Evolutionary conservation across 2,113 vertebrate species (phyloP), one percentile per base, ranked within the genome.

Genomic region (Eptesicus fuscus): DNA sequence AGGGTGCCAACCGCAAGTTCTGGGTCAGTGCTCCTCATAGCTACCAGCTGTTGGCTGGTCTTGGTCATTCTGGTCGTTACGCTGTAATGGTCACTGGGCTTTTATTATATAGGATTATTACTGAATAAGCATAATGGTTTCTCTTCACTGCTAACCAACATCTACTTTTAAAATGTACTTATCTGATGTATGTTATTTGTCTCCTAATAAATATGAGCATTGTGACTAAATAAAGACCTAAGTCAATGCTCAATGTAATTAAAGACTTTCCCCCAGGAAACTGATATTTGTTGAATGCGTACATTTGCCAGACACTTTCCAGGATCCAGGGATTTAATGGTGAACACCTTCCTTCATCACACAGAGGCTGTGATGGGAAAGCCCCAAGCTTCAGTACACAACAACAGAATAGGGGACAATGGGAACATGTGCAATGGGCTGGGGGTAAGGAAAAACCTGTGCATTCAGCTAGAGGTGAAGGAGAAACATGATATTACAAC

Each of bases 161-260:
- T 32, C n/a, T 83, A 63, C 22, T 86, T 82, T 71, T n/a, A 90
- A 92, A 83, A 17, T 51, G 40, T 84, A 84, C 42, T 94, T 93
- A 18, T 63, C 32, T 3, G 14, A 37, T 40, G 17, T 56, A 25
- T 53, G 1, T 37, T 80, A 83, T 71, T n/a, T n/a, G 61, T 23
- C 23, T 11, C 9, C 25, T 59, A 44, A n/a, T 74, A 83, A 90
- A 83, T n/a, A 28, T 88, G 51, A 93, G 16, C 4, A 0, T 35
- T 78, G 37, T 65, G 65, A 32, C 42, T 80, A 77, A 70, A n/a
- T 80, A 49, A 91, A 77, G 25, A 83, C 28, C 4, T 11, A 59
- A 28, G 32, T 84, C 13, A 80, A 70, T 49, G 17, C 8, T 35
- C 53, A 42, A 5, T 32, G 14, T 44, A 30, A 47, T 6, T 40